Evolutionary conservation across 2,888 invertebrate genomes (phyloP).

Genomic region (Zhuqinia jingwanae): DNA sequence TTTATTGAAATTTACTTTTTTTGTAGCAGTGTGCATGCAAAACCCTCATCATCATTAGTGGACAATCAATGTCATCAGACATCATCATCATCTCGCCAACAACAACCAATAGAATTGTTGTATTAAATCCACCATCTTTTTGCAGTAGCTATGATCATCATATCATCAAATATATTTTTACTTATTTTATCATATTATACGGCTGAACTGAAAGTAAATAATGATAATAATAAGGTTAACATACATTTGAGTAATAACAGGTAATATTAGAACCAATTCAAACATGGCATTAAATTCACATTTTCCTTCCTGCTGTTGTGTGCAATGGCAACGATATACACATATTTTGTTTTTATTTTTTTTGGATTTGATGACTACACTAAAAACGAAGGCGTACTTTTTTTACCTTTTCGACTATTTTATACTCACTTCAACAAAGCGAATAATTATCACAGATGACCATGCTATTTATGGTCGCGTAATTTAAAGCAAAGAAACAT

Average conservation of each 20-base stretch:
- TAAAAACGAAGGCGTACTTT: background rate
- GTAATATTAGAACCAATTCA: constrained; percentile 20
- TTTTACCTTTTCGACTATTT: background rate
- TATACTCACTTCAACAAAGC: constrained; percentile 11
- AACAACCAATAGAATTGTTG: background rate
- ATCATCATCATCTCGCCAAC: constrained; percentile 19
- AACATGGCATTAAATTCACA: constrained; percentile 61
- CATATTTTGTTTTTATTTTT: constrained; percentile 48
- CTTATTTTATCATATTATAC: too few relatives aligned
- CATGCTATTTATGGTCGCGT: too few relatives aligned
- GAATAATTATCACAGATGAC: background rate
- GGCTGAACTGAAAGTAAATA: constrained; percentile 25
- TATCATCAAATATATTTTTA: too few relatives aligned
- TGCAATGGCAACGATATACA: too few relatives aligned
- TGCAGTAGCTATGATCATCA: too few relatives aligned
- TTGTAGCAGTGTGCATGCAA: constrained; percentile 54
- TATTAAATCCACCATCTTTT: background rate
- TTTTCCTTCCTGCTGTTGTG: constrained; percentile 7
- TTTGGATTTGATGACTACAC: constrained; percentile 5
- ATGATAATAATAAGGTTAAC: constrained; percentile 11
- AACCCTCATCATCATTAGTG: constrained; percentile 55
- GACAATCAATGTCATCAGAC: constrained; percentile 45
- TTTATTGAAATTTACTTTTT: constrained; percentile 50
- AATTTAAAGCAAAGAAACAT: too few relatives aligned
- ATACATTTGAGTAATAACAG: constrained; percentile 22